These are phyloP conservation scores for Psittacula echo DNA, from an alignment of 2,797 vertebrate genomes.

Conservation along the genomic window DNA sequence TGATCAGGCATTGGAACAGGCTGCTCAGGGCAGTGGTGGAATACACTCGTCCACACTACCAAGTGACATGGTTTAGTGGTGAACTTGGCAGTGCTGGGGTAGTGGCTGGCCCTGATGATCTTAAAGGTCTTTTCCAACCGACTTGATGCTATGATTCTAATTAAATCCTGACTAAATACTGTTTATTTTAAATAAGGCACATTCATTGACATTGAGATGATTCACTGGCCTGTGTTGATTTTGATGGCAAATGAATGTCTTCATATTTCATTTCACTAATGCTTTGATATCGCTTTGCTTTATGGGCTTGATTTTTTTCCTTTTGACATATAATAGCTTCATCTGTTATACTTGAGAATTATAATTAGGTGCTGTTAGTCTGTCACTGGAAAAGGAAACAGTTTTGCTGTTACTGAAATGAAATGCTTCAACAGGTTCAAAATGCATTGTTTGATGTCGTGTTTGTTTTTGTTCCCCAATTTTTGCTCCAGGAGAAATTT, in stretches of 20 bases:
- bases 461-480: background rate
- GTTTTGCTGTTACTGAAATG: background rate
- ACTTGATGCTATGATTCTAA: background rate
- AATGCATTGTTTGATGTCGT: background rate
- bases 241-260: background rate
- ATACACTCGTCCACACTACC: background rate
- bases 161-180: background rate
- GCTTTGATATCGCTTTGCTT: background rate
- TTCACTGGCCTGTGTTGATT: background rate
- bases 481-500: conserved; percentile 3
- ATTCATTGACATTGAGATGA: background rate
- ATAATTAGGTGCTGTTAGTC: background rate
- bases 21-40: background rate
- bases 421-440: conserved; percentile 28
- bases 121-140: background rate
- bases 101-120: background rate
- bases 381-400: background rate
- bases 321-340: background rate
- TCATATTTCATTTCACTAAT: background rate
- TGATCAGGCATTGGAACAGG: background rate
- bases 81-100: background rate
- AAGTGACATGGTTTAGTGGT: background rate
- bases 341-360: background rate
- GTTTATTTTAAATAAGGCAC: background rate
- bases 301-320: background rate